These are phyloP conservation scores for Anas bernieri DNA, from an alignment of 2,797 vertebrate species.

Conservation along the genomic window DNA sequence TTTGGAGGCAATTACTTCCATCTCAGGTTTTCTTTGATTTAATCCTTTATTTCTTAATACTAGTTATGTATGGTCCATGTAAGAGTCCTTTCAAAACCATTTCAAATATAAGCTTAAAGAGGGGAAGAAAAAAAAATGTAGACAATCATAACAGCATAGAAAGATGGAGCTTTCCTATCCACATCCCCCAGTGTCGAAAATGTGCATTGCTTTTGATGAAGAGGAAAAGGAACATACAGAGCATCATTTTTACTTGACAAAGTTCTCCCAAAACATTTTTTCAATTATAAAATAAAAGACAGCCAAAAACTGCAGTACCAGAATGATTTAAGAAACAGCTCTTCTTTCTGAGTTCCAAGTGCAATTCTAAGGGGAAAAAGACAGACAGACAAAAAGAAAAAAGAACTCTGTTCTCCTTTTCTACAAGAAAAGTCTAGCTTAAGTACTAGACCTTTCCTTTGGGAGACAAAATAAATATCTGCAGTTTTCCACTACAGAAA, in stretches of 20 bases:
- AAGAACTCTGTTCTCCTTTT: not conserved
- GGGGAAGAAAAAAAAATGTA: not conserved
- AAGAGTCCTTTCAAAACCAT: not conserved
- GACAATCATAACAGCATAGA: slow-evolving; percentile 5
- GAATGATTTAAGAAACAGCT: slow-evolving; percentile 24
- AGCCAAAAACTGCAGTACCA: not conserved
- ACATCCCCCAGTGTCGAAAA: not conserved
- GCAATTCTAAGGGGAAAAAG: slow-evolving; percentile 23
- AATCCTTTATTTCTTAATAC: not conserved
- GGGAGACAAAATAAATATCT: slow-evolving; percentile 42
- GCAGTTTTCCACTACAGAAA: not conserved
- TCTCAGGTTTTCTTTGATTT: not conserved
- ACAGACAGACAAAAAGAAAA: not conserved
- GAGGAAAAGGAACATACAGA: not conserved
- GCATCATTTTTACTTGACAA: not conserved
- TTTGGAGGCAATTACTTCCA: not conserved
- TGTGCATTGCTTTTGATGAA: slow-evolving; percentile 35
- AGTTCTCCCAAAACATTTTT: slow-evolving; percentile 1
- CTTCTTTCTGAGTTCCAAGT: not conserved
- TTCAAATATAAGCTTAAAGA: not conserved
- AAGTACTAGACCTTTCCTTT: not conserved
- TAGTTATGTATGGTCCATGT: not conserved
- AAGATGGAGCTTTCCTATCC: slow-evolving; percentile 14
- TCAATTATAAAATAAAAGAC: slow-evolving; percentile 51
- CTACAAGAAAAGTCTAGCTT: not conserved